These are phyloP conservation scores for Apodemia hepburni DNA, from an alignment of 2,888 invertebrate genomes.

Conservation along the genomic window DNA sequence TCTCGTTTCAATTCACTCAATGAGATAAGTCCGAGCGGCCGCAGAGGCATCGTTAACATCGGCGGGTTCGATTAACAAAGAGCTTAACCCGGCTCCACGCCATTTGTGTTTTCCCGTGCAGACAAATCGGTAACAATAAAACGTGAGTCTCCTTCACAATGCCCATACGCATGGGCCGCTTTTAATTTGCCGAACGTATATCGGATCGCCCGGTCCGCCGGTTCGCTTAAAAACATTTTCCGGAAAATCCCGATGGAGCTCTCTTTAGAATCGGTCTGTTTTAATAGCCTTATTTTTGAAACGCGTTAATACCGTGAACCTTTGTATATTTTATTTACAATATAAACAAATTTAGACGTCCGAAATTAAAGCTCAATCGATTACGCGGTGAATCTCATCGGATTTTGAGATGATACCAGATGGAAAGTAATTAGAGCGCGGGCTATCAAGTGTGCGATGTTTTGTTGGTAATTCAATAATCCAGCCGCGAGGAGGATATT, in stretches of 20 bases:
- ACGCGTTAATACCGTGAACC: slow-evolving; percentile 19
- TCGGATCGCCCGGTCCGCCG: slow-evolving; percentile 52
- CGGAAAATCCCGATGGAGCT: slow-evolving; percentile 54
- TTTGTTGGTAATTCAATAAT: slow-evolving; percentile 78
- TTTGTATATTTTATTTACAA: slow-evolving; percentile 39
- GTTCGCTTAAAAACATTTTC: slow-evolving; percentile 67
- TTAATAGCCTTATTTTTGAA: slow-evolving; percentile 24
- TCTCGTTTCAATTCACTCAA: slow-evolving; percentile 31
- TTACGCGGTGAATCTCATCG: slow-evolving; percentile 58
- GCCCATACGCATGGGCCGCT: slow-evolving; percentile 69
- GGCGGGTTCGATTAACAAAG: slow-evolving; percentile 66
- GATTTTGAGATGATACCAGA: slow-evolving; percentile 57
- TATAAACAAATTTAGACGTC: slow-evolving; percentile 42
- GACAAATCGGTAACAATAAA: slow-evolving; percentile 76
- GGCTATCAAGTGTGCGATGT: slow-evolving; percentile 65
- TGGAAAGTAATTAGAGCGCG: slow-evolving; percentile 70
- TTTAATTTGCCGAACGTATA: slow-evolving; percentile 75
- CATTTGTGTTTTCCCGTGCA: slow-evolving; percentile 73
- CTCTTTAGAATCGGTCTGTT: slow-evolving; percentile 44
- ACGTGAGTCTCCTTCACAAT: slow-evolving; percentile 63
- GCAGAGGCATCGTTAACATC: slow-evolving; percentile 48
- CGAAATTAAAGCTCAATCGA: slow-evolving; percentile 54
- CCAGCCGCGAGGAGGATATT: slow-evolving; percentile 57
- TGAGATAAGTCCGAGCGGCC: slow-evolving; percentile 34
- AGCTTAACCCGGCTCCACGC: slow-evolving; percentile 61